These are phyloP conservation scores for Progne subis DNA, from an alignment of 2,113 vertebrate genomes.

Conservation along the genomic window DNA sequence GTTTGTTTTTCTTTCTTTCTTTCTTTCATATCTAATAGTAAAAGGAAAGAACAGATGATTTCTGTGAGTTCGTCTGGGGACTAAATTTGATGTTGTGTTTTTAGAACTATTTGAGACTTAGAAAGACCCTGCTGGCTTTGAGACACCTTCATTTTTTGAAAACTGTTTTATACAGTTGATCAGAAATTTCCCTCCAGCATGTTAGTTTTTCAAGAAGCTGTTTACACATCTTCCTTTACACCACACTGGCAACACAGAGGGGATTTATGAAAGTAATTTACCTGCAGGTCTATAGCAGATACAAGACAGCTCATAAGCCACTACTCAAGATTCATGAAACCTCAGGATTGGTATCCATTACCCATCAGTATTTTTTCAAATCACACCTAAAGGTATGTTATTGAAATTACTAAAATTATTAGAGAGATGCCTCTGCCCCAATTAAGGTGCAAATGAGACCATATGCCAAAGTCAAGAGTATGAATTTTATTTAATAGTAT, in stretches of 20 bases:
- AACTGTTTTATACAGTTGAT: not conserved
- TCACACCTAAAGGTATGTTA: not conserved
- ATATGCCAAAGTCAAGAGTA: not conserved
- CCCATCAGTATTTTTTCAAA: not conserved
- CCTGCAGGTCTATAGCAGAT: not conserved
- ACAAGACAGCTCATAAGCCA: not conserved
- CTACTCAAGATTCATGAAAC: not conserved
- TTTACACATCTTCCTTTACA: not conserved
- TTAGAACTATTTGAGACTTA: not conserved
- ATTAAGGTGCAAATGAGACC: not conserved
- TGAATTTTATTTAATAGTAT: not conserved
- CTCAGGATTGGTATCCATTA: not conserved
- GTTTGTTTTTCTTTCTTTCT: too few species aligned
- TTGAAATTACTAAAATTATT: not conserved
- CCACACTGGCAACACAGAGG: not conserved
- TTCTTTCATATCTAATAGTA: not conserved
- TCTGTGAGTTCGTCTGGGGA: not conserved
- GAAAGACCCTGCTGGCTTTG: not conserved
- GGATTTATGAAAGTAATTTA: constrained; percentile 5
- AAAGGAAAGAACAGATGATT: not conserved
- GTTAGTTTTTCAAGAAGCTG: constrained; percentile 8
- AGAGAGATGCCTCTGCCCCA: not conserved
- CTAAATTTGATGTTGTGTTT: not conserved
- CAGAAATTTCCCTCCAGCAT: not conserved
- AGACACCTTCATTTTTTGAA: not conserved